A percentile compares a stretch with the other conserved stretches of the same genome.
phyloP scores from a whole-genome alignment of 1,140 invertebrate genomes.

The Geopemphigus sp. region DNA sequence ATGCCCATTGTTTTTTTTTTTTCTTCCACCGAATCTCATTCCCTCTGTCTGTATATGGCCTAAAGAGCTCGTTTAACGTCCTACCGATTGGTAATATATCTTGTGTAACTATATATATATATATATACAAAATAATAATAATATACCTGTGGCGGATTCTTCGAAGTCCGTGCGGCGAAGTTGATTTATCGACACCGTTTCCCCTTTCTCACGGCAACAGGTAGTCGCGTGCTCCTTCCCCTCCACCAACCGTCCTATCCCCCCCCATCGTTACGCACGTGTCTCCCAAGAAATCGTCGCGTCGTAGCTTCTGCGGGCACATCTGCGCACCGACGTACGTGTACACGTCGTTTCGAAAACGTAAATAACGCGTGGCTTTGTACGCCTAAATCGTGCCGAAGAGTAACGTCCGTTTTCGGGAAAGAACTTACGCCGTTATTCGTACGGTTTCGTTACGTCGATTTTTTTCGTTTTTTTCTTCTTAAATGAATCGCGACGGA shows the following conservation, averaged over 20 bases:
- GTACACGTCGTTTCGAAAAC: too few species aligned
- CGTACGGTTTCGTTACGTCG: too few species aligned
- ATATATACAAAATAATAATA: constrained; percentile 9
- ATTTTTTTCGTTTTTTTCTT: too few species aligned
- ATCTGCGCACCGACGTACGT: neutral
- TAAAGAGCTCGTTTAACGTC: constrained; percentile 49
- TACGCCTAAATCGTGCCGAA: too few species aligned
- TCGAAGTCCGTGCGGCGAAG: neutral
- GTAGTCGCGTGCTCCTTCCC: neutral
- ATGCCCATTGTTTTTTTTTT: neutral
- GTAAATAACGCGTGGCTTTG: neutral
- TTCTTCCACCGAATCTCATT: constrained; percentile 15
- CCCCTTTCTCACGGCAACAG: constrained; percentile 37
- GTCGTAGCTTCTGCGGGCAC: neutral
- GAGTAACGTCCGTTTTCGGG: too few species aligned
- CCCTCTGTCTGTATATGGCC: constrained; percentile 40
- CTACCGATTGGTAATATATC: constrained; percentile 20
- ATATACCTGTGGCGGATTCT: neutral
- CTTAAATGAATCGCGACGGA: too few species aligned
- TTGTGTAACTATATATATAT: constrained; percentile 1
- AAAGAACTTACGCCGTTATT: too few species aligned
- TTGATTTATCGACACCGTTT: constrained; percentile 29
- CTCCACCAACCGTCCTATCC: too few species aligned
- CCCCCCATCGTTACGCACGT: neutral
- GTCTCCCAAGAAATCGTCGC: neutral